Base-by-base conservation (phyloP, 2,888 invertebrate species). In the Hydropsyche betteni region DNA sequence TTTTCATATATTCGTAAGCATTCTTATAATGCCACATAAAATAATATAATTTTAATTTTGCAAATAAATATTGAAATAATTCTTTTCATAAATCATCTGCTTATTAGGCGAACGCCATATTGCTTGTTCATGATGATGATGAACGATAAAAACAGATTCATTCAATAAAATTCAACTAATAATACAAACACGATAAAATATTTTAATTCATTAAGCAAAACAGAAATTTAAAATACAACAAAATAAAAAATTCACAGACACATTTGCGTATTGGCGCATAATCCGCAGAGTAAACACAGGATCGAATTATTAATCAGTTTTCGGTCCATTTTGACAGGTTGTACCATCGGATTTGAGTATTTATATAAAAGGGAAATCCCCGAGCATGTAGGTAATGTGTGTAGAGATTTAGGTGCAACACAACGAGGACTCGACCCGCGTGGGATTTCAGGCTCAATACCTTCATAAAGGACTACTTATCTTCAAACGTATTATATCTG, bases 301-400 rank as follows among this genome's bases (percentile, higher is more conserved):
- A 58, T 24, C 16, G 24, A 58, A 58, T 58, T 14, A 58, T 58
- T 14, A 16, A 58, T 64, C 4, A 52, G 52, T 4, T 33, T 12
- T 12, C 64, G n/a, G 58, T 61, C 38, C 75, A 16, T 12, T 77
- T 74, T n/a, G 68, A 55, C 74, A 34, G 58, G 58, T 64, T 76
- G 78, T 77, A 69, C 3, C 44, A 58, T 10, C 34, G 75, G 78
- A 78, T 78, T 76, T 75, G 70, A 61, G 68, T 76, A 78, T 78
- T 78, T 78, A 73, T 78, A 64, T 76, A 73, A 71, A 64, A 73
- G 76, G 76, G 73, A 78, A 78, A 76, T 77, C 76, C 76, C 75
- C 76, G 69, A 69, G 76, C 78, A 73, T 76, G 78, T 77, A 24
- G 24, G 24, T 24, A 78, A 78, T 75, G 78, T 75, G 78, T 78